Evolutionary conservation across 37 sponge, comb jelly and placozoan genomes (phyloP), one percentile per base, ranked within the genome.

Genomic region (Mnemiopsis leidyi): DNA sequence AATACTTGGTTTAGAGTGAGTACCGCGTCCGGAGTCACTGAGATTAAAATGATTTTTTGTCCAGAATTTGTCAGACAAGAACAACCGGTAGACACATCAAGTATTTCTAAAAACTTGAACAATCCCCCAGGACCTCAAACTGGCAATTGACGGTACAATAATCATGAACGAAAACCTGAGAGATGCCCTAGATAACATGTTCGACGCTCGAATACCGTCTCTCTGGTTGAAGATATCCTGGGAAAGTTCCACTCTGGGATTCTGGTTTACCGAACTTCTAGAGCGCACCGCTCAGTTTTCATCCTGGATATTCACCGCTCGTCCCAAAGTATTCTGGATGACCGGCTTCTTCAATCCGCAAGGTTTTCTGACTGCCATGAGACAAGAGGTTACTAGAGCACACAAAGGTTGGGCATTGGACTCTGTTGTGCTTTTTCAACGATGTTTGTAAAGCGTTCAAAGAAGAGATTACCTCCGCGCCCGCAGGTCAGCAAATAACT

Each of bases 71-170:
- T n/a, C n/a, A n/a, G n/a, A n/a, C n/a, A n/a, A n/a, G n/a, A n/a
- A n/a, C n/a, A n/a, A n/a, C n/a, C n/a, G n/a, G n/a, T n/a, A n/a
- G n/a, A n/a, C n/a, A n/a, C n/a, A n/a, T n/a, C n/a, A n/a, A n/a
- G n/a, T n/a, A n/a, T n/a, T n/a, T n/a, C n/a, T n/a, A n/a, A n/a
- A n/a, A n/a, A n/a, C n/a, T n/a, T n/a, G n/a, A n/a, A n/a, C n/a
- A n/a, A n/a, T n/a, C n/a, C n/a, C 97, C 39, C 69, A 76, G 69
- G 99, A 99, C 69, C 94, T 99, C 34, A 94, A 96, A 92, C 95
- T 99, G 31, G 99, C 99, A 69, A 97, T 99, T 93, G 99, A 99
- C 34, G 99, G 99, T 25, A 97, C 99, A 48, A 99, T 99, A 94
- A 99, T 99, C 93, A 99, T 99, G 99, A 99, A 97, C 93, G 96